These are phyloP conservation scores for Lasioglossum leucozonium DNA, from an alignment of 2,888 invertebrate genomes.

Conservation along the genomic window DNA sequence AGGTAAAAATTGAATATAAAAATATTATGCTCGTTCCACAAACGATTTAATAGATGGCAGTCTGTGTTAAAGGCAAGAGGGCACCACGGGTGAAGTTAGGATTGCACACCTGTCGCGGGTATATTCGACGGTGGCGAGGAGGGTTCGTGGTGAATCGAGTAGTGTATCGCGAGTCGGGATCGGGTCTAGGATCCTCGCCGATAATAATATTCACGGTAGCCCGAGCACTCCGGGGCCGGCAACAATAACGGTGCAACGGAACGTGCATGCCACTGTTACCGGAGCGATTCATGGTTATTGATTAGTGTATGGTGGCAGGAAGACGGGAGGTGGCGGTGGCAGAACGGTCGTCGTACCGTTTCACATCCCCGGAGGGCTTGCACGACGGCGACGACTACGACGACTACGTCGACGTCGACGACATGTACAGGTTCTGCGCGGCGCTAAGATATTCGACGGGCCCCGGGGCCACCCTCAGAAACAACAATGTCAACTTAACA, in stretches of 20 bases:
- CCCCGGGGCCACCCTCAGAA: constrained; percentile 80
- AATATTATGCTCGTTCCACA: not conserved
- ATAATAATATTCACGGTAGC: constrained; percentile 74
- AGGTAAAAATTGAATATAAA: too few species aligned
- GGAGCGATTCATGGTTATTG: constrained; percentile 81
- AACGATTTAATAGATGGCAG: not conserved
- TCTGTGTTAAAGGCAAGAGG: not conserved
- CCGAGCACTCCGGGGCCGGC: constrained; percentile 63
- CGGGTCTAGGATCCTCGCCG: constrained; percentile 48
- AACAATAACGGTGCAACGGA: constrained; percentile 77
- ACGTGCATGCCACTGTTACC: constrained; percentile 76
- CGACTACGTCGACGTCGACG: constrained; percentile 37
- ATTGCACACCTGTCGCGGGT: not conserved
- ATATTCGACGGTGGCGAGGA: not conserved
- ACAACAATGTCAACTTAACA: constrained; percentile 83
- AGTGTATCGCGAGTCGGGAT: constrained; percentile 27
- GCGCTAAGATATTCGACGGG: constrained; percentile 81
- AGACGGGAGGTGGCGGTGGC: constrained; percentile 67
- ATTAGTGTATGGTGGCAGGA: constrained; percentile 77
- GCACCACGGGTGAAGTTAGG: not conserved
- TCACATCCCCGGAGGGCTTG: constrained; percentile 70
- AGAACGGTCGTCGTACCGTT: constrained; percentile 56
- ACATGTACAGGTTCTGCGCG: constrained; percentile 65
- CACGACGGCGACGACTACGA: constrained; percentile 56
- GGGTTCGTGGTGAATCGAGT: not conserved